Percentiles rank a stretch among this genome's conserved stretches.
These are phyloP conservation scores for Megaleporinus macrocephalus DNA, from an alignment of 2,113 vertebrate species.

Conservation along the genomic window DNA sequence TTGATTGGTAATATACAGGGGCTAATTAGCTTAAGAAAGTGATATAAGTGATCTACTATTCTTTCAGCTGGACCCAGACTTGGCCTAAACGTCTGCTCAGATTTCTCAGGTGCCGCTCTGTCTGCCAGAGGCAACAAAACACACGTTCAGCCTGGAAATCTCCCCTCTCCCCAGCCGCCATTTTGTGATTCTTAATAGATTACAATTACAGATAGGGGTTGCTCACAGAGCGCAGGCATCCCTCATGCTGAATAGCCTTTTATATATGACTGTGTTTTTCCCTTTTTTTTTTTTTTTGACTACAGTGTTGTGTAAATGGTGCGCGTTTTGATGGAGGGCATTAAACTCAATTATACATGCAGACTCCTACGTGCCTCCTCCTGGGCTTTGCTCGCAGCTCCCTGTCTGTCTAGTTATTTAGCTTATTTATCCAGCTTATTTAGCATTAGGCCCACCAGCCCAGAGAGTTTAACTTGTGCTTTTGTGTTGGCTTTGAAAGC, in stretches of 20 bases:
- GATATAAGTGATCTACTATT: conserved; percentile 59
- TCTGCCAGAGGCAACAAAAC: conserved; percentile 77
- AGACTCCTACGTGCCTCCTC: conserved; percentile 26
- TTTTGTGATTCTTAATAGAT: conserved; percentile 71
- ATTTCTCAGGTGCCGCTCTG: conserved; percentile 79
- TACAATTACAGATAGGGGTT: conserved; percentile 65
- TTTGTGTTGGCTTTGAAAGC: neutral
- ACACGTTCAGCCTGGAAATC: conserved; percentile 63
- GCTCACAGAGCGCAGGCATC: conserved; percentile 51
- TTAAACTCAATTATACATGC: conserved; percentile 35
- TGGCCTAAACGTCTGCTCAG: conserved; percentile 68
- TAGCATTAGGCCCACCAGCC: neutral
- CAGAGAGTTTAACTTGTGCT: neutral
- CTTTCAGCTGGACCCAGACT: conserved; percentile 52
- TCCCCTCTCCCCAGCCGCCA: conserved; percentile 55
- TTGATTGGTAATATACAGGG: conserved; percentile 71
- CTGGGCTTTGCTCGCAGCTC: conserved; percentile 19
- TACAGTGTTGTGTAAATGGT: conserved; percentile 20
- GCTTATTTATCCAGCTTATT: neutral
- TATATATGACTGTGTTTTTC: conserved; percentile 34
- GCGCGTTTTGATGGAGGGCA: conserved; percentile 45
- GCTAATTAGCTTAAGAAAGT: conserved; percentile 75
- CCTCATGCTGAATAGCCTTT: conserved; percentile 58
- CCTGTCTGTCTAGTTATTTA: conserved; percentile 12
- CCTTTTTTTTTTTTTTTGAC: conserved; percentile 9